phyloP scores from a whole-genome alignment of 2,113 vertebrate genomes.

The Aspidoscelis tigris region DNA sequence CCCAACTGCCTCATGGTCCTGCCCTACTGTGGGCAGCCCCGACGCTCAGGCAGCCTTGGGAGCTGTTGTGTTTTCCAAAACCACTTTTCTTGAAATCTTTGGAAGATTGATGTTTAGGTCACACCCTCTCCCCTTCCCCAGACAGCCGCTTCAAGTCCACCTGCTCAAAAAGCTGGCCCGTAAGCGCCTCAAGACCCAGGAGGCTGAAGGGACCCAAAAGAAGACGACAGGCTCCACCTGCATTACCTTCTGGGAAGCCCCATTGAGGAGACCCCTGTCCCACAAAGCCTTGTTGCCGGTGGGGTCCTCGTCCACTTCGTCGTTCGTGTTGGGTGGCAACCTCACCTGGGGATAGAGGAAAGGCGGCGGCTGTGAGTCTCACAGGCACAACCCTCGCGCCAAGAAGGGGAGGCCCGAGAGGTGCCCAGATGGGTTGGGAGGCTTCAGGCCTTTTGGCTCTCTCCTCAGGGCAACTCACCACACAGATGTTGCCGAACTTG shows the following conservation, averaged over 20 bases:
- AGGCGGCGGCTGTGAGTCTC: no score
- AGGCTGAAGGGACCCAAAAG: no score
- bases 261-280: conserved; percentile 96
- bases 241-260: conserved; percentile 95
- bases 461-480: conserved; percentile 75
- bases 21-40: no score
- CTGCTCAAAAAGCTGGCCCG: background rate
- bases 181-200: background rate
- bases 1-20: no score
- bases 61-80: no score
- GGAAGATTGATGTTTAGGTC: no score
- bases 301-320: conserved; percentile 97
- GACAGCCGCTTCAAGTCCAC: background rate
- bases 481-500: conserved; percentile 99
- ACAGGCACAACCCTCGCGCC: no score
- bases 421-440: no score
- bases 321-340: conserved; percentile 94
- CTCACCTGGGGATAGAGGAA: conserved; percentile 81
- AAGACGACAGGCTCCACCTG: background rate
- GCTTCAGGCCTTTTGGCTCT: background rate
- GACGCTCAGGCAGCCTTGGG: no score
- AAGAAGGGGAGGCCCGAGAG: no score
- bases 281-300: conserved; percentile 98
- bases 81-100: no score
- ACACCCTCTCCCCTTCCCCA: no score